Conservation (phyloP, 2,797 vertebrate species). For the Crenichthys baileyi region DNA sequence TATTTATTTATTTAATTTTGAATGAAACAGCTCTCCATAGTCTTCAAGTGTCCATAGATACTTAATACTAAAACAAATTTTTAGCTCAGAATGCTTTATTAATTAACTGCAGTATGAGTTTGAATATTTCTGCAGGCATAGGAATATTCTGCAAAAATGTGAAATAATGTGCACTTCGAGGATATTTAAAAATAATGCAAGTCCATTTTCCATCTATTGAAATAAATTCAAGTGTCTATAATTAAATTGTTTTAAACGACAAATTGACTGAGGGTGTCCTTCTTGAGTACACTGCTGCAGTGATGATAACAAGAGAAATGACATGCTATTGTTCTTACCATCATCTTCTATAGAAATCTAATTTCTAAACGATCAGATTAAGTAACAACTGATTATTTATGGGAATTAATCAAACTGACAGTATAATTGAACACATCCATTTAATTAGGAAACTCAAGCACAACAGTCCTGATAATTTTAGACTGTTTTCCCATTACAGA, state of each 20-base stretch:
- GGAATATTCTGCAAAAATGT: neutral
- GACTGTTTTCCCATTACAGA: neutral
- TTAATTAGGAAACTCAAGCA: neutral
- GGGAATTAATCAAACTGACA: neutral
- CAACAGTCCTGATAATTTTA: neutral
- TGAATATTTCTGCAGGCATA: neutral
- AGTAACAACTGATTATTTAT: neutral
- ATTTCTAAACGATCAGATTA: neutral
- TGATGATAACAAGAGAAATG: neutral
- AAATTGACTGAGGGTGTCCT: neutral
- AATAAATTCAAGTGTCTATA: neutral
- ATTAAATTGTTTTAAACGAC: neutral
- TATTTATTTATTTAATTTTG: too few relatives aligned
- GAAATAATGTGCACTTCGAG: neutral
- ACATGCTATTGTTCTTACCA: too few relatives aligned
- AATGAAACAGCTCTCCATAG: too few relatives aligned
- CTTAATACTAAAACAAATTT: neutral
- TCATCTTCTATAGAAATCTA: too few relatives aligned
- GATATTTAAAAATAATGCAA: neutral
- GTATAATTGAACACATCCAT: neutral
- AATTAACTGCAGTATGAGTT: neutral
- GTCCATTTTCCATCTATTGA: neutral
- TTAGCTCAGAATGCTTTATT: neutral
- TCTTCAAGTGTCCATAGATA: neutral
- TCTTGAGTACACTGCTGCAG: neutral